Evolutionary conservation across 2,888 invertebrate genomes (phyloP), one percentile per base, ranked within the genome.

Genomic region (Leucoma salicis): DNA sequence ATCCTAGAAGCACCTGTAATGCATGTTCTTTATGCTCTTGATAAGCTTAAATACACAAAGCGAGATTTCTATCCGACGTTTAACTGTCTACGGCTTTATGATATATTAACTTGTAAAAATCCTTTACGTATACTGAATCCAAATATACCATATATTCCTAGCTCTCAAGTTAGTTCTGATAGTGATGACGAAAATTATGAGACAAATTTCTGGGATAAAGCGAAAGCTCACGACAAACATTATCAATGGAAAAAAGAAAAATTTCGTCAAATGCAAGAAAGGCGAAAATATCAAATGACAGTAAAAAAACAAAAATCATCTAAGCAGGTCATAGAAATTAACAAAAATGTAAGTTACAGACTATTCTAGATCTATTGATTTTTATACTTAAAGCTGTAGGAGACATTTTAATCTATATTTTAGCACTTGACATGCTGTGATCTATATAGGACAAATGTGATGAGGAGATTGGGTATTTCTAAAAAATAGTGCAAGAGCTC

Each of bases 1-100:
- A 93, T 96, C 25, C 78, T 92, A 1, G 94, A 95, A 65, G 92
- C 94, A 50, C 95, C 95, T 0, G 90, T 95, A 0, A 91, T 93
- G 89, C 93, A 94, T 70, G 74, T 95, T 2, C 85, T 96, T 21
- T 84, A 91, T 49, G 93, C 95, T 0, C 70, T 96, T 50, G 89
- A 94, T 49, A 94, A 94, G 75, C 77, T 96, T 5, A 90, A 92
- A 52, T 92, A 93, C 59, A 84, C 79, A 0, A 88, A 88, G 15
- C 81, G 84, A 11, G 88, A 91, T 31, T 94, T 93, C 65, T 95
- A 94, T 71, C 94, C 95, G 0, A 74, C 78, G 31, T 79, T 94
- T 10, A 90, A 95, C 62, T 91, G 90, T 37, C 87, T 90, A 32
- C 87, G 87, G 53, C 71, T 95, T 2, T 91, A 93, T 52, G 80